Percentiles rank a stretch among this genome's conserved stretches.
These are phyloP conservation scores for Drosophila seguyi DNA, from an alignment of 1,140 invertebrate species.

Conservation along the genomic window DNA sequence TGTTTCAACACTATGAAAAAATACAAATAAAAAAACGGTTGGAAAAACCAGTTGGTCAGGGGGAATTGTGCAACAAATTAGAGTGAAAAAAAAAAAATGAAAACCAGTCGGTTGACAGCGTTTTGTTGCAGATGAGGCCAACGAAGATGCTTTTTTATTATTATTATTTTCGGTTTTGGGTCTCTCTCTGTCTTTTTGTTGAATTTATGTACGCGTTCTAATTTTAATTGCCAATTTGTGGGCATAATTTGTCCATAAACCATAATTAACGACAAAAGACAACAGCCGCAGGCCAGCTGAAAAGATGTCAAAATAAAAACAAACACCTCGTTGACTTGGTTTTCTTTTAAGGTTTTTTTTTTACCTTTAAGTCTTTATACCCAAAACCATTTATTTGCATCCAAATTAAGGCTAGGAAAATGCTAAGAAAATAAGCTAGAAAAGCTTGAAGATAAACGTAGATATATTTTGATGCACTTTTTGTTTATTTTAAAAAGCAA, in stretches of 20 bases:
- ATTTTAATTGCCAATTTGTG: constrained; percentile 84
- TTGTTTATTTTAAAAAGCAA: background rate
- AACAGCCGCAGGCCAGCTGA: constrained; percentile 59
- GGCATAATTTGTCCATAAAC: constrained; percentile 83
- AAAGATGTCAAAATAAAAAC: constrained; percentile 82
- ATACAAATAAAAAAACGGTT: background rate
- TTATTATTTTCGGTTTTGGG: constrained; percentile 29
- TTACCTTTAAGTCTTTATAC: too few species aligned
- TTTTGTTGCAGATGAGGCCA: constrained; percentile 57
- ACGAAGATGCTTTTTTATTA: constrained; percentile 29
- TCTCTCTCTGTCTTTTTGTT: constrained; percentile 14
- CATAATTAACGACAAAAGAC: constrained; percentile 81
- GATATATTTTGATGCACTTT: background rate
- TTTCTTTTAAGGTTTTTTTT: background rate
- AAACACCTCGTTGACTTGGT: constrained; percentile 62
- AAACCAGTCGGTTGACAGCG: constrained; percentile 74
- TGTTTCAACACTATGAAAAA: constrained; percentile 31
- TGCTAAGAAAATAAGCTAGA: background rate
- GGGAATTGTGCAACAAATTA: constrained; percentile 48
- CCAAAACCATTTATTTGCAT: too few species aligned
- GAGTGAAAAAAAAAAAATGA: constrained; percentile 21
- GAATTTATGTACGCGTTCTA: constrained; percentile 82
- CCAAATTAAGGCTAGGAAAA: constrained; percentile 58
- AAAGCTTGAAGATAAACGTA: background rate
- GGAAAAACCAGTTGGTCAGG: constrained; percentile 39